These are phyloP conservation scores for Antennarius maculatus DNA, from an alignment of 2,797 vertebrate species.

Conservation along the genomic window DNA sequence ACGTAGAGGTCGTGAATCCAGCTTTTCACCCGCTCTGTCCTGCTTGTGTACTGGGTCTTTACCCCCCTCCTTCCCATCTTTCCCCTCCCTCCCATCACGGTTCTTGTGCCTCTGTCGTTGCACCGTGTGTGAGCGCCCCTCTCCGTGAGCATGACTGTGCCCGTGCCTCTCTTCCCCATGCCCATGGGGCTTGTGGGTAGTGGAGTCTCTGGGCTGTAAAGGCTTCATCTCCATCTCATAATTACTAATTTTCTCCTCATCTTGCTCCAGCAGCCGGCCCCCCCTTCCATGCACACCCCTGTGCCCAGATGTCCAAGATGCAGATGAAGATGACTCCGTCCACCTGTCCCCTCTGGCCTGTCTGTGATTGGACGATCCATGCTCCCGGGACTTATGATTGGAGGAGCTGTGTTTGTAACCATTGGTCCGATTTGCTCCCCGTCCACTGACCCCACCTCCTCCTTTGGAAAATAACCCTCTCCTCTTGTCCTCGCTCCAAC, in stretches of 20 bases:
- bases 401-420: slow-evolving; percentile 88
- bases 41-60: slow-evolving; percentile 87
- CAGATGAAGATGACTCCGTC: slow-evolving; percentile 87
- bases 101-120: slow-evolving; percentile 89
- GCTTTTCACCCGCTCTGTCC: slow-evolving; percentile 86
- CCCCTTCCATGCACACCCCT: slow-evolving; percentile 77
- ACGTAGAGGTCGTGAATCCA: slow-evolving; percentile 89
- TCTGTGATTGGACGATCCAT: slow-evolving; percentile 90
- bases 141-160: slow-evolving; percentile 83
- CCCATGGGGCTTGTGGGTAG: slow-evolving; percentile 89
- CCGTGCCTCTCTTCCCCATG: slow-evolving; percentile 84
- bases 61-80: slow-evolving; percentile 65
- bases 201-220: slow-evolving; percentile 92
- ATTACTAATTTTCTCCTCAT: slow-evolving; percentile 95
- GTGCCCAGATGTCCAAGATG: slow-evolving; percentile 90
- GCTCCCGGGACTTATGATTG: slow-evolving; percentile 90
- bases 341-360: slow-evolving; percentile 85
- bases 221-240: slow-evolving; percentile 99
- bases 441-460: slow-evolving; percentile 71
- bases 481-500: slow-evolving; percentile 88
- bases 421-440: slow-evolving; percentile 77
- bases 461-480: slow-evolving; percentile 71
- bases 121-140: slow-evolving; percentile 81
- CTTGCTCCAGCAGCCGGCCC: slow-evolving; percentile 88
- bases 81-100: slow-evolving; percentile 69